These are phyloP conservation scores for Deladenus siricidicola DNA, from an alignment of 2,888 invertebrate genomes.

Conservation along the genomic window DNA sequence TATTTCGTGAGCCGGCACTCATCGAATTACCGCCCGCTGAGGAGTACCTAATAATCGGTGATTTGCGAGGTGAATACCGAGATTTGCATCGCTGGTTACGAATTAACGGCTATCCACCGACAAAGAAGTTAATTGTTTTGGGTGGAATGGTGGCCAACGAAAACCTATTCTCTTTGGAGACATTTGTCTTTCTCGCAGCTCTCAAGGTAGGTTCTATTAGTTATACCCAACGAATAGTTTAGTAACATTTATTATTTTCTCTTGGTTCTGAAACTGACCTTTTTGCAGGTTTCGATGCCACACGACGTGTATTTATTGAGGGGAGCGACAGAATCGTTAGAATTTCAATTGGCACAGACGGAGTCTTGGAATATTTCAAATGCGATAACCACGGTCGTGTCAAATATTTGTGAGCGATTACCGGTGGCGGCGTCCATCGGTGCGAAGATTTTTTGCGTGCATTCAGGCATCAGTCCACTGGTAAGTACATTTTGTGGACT, in stretches of 20 bases:
- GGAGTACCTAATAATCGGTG: conserved; percentile 5
- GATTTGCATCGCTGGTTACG: conserved; percentile 11
- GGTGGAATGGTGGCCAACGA: conserved; percentile 5
- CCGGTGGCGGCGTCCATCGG: conserved; percentile 7
- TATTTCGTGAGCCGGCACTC: conserved; percentile 6
- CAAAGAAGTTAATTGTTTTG: conserved; percentile 2
- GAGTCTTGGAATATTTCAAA: conserved; percentile 1
- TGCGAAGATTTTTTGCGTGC: conserved; percentile 2
- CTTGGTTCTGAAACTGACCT: too few species aligned
- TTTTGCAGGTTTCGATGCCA: conserved; percentile 10
- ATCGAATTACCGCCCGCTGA: background rate
- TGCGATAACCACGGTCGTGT: conserved; percentile 3
- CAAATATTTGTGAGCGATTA: conserved; percentile 3
- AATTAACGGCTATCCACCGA: conserved; percentile 10
- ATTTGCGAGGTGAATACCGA: conserved; percentile 7
- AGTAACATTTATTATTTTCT: background rate
- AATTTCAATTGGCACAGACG: background rate
- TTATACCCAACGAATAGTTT: background rate
- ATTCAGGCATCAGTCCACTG: conserved; percentile 4
- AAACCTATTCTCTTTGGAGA: conserved; percentile 11
- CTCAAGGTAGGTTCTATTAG: background rate
- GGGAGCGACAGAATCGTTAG: conserved; percentile 10
- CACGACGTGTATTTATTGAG: conserved; percentile 4
- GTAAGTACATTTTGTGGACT: background rate
- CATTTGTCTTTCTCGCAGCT: conserved; percentile 6